Percentiles rank a stretch among this genome's conserved stretches.
These are phyloP conservation scores for Pelodiscus sinensis DNA, from an alignment of 2,113 vertebrate genomes.

Conservation along the genomic window DNA sequence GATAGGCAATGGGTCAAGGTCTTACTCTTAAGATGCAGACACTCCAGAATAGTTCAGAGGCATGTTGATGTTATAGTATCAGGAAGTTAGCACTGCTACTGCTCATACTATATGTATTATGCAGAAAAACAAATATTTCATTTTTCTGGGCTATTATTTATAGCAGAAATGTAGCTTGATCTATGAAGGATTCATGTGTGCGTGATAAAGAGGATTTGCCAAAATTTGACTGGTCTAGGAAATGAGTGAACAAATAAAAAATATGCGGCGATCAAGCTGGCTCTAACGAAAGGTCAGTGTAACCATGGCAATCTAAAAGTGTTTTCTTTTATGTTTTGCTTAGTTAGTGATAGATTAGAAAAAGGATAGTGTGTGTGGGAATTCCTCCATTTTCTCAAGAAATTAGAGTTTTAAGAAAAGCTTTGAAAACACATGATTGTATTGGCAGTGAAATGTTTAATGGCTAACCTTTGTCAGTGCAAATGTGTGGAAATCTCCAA, in stretches of 20 bases:
- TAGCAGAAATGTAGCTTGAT: neutral
- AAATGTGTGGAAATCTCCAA: neutral
- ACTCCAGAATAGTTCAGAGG: neutral
- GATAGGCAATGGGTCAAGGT: neutral
- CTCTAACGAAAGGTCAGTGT: neutral
- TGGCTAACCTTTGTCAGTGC: neutral
- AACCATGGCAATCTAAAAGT: neutral
- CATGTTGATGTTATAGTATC: neutral
- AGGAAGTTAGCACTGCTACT: neutral
- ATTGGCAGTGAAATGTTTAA: neutral
- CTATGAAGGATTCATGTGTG: neutral
- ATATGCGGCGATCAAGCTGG: neutral
- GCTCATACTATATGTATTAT: neutral
- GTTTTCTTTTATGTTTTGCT: neutral
- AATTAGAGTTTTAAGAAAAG: neutral
- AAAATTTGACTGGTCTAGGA: neutral
- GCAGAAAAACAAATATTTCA: neutral
- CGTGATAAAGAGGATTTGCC: neutral
- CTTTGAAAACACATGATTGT: neutral
- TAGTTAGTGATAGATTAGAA: neutral
- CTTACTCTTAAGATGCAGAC: no score
- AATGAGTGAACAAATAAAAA: neutral
- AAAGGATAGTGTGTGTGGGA: neutral
- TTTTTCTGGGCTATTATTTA: neutral
- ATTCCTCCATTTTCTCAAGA: neutral